phyloP scores from a whole-genome alignment of 2,888 invertebrate species.

The Beris morrisii region DNA sequence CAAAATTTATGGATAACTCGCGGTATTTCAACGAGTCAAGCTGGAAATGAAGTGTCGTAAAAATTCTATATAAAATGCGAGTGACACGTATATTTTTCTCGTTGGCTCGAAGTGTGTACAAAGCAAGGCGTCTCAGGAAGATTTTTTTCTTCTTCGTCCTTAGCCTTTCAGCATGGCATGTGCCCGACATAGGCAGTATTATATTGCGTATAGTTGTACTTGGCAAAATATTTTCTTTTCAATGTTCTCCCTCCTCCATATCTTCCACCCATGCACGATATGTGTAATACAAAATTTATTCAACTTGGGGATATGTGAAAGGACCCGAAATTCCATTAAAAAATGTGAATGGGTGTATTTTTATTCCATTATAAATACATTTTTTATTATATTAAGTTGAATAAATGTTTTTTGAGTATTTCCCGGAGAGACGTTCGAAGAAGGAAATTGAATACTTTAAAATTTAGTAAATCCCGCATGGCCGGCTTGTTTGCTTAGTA shows the following conservation, averaged over 20 bases:
- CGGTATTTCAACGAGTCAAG: constrained; percentile 2
- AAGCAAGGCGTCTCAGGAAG: neutral
- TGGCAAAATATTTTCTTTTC: neutral
- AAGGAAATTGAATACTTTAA: too few species aligned
- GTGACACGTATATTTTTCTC: neutral
- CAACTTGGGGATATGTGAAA: constrained; percentile 12
- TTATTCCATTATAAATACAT: constrained; percentile 18
- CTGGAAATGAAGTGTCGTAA: constrained; percentile 12
- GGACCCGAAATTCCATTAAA: constrained; percentile 18
- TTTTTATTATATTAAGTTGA: constrained; percentile 9
- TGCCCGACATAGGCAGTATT: neutral
- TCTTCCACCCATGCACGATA: neutral
- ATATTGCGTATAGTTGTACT: neutral
- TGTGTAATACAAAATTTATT: constrained; percentile 18
- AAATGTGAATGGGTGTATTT: constrained; percentile 14
- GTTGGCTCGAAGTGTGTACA: neutral
- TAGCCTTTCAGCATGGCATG: neutral
- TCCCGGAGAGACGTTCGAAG: too few species aligned
- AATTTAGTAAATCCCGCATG: too few species aligned
- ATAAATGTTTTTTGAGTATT: constrained; percentile 9
- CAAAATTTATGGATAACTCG: constrained; percentile 18
- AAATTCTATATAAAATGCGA: constrained; percentile 17
- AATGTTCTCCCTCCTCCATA: neutral
- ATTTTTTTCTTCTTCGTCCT: neutral
- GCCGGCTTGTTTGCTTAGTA: too few species aligned